Conservation (phyloP, 2,797 vertebrate species). For the Lagodon rhomboides region DNA sequence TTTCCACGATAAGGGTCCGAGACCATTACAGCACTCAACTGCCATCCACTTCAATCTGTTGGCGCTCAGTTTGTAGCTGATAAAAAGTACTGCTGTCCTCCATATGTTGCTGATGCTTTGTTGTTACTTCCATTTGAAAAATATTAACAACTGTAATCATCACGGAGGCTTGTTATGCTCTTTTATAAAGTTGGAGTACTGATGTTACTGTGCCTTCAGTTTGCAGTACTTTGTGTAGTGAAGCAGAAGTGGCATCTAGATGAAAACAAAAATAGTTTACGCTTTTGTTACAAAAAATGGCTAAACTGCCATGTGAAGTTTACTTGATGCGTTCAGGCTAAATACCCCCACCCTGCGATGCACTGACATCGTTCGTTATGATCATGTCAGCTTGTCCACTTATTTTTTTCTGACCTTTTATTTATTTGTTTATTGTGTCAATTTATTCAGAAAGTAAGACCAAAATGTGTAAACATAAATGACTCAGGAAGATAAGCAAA, state of each 20-base stretch:
- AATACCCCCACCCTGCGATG: slow-evolving; percentile 2
- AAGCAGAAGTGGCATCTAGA: slow-evolving; percentile 50
- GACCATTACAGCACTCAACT: slow-evolving; percentile 70
- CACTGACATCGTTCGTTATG: not conserved
- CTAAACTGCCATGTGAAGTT: slow-evolving; percentile 43
- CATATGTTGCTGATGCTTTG: slow-evolving; percentile 50
- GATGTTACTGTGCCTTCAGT: slow-evolving; percentile 82
- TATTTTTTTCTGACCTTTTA: slow-evolving; percentile 31
- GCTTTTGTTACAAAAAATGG: slow-evolving; percentile 31
- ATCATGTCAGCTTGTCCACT: slow-evolving; percentile 30
- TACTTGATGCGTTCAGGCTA: slow-evolving; percentile 43
- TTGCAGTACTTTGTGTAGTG: slow-evolving; percentile 61
- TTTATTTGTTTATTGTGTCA: slow-evolving; percentile 60
- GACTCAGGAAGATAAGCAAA: slow-evolving; percentile 80
- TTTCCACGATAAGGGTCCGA: slow-evolving; percentile 38
- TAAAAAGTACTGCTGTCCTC: slow-evolving; percentile 41
- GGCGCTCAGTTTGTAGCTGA: slow-evolving; percentile 59
- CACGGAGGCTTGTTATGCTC: slow-evolving; percentile 31
- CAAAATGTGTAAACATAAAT: slow-evolving; percentile 65
- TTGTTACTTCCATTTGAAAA: slow-evolving; percentile 36
- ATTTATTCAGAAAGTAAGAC: slow-evolving; percentile 56
- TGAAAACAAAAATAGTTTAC: slow-evolving; percentile 12
- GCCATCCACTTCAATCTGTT: slow-evolving; percentile 65
- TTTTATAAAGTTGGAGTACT: slow-evolving; percentile 56
- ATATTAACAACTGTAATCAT: slow-evolving; percentile 39